Percentiles rank a stretch among this genome's conserved stretches.
Evolutionary conservation across 2,113 vertebrate species (phyloP).

Genomic region (Cyanistes caeruleus): DNA sequence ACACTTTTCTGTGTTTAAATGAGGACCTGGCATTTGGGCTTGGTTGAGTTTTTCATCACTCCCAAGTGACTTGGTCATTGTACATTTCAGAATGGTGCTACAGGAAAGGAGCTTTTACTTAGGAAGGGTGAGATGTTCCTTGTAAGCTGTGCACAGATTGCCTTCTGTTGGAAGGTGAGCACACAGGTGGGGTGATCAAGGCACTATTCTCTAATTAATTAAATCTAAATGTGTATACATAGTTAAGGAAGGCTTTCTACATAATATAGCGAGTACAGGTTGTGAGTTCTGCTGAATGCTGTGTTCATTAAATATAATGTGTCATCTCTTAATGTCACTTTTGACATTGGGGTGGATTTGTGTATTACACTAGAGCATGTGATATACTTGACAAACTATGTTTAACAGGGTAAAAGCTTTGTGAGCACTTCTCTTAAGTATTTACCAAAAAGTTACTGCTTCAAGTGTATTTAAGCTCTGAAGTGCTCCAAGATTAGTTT

Average conservation of each 20-base stretch:
- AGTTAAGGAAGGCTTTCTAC: background rate
- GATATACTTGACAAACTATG: background rate
- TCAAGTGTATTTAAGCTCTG: background rate
- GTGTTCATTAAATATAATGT: background rate
- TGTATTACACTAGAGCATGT: background rate
- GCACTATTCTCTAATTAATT: background rate
- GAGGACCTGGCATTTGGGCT: background rate
- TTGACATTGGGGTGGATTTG: rapidly evolving
- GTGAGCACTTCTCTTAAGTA: background rate
- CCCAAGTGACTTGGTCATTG: background rate
- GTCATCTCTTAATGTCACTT: background rate
- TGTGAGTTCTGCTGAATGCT: background rate
- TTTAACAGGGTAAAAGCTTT: background rate
- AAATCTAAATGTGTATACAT: background rate
- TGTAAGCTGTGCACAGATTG: background rate
- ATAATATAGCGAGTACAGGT: background rate
- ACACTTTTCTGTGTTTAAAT: background rate
- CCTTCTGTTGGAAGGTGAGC: background rate
- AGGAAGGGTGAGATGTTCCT: background rate
- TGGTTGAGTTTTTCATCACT: background rate
- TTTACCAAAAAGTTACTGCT: background rate
- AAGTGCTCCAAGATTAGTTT: background rate
- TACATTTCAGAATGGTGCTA: background rate
- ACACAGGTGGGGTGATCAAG: background rate
- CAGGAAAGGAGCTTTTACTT: background rate